Conservation (phyloP, 2,113 vertebrate genomes). For the Muscicapa adusta region DNA sequence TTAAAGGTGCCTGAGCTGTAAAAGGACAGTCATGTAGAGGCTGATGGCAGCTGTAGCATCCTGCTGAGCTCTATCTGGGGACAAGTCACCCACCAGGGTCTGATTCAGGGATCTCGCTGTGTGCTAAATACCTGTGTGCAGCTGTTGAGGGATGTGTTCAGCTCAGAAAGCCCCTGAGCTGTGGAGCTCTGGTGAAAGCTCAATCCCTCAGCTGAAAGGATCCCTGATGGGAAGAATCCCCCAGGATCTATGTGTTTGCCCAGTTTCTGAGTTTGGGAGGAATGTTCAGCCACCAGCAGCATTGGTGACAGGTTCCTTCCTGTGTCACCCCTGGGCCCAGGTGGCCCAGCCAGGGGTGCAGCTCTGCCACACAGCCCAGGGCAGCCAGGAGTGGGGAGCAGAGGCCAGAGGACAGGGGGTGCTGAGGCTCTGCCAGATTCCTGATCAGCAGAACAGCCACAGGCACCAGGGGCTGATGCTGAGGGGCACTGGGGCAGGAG, state of each 20-base stretch:
- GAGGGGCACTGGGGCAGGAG: background rate
- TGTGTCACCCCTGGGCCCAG: background rate
- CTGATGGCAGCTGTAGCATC: background rate
- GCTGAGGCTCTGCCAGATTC: background rate
- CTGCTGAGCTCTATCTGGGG: background rate
- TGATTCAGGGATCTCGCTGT: background rate
- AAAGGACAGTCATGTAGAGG: rapidly evolving
- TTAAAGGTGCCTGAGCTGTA: no score
- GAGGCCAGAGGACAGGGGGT: background rate
- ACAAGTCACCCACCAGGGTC: background rate
- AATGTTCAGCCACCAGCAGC: background rate
- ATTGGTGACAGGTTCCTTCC: rapidly evolving
- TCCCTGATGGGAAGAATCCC: background rate
- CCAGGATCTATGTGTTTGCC: no score
- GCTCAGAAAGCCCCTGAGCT: background rate
- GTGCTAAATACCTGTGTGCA: background rate
- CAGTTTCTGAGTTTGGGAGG: background rate
- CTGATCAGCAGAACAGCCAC: background rate
- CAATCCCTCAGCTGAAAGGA: background rate
- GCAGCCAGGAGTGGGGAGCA: background rate
- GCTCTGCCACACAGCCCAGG: background rate
- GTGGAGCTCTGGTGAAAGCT: background rate
- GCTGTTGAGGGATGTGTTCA: rapidly evolving
- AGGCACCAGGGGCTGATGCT: rapidly evolving
- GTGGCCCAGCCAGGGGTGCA: background rate